These are phyloP conservation scores for Oreochromis spilurus DNA, from an alignment of 2,113 vertebrate genomes.

Conservation along the genomic window DNA sequence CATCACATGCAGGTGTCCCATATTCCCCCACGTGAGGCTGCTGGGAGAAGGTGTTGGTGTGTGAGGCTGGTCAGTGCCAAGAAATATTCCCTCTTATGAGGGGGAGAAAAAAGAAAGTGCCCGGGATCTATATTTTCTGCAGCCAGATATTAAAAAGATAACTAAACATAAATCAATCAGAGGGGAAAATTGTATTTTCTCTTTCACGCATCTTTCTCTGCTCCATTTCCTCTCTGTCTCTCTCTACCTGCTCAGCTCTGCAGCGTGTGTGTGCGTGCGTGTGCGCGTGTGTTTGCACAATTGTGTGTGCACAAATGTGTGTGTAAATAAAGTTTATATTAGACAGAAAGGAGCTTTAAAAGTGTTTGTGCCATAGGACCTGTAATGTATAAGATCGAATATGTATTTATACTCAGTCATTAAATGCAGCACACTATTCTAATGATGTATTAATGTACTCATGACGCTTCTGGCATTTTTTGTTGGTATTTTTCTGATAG, in stretches of 20 bases:
- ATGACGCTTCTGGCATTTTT: slow-evolving; percentile 43
- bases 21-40: slow-evolving; percentile 17
- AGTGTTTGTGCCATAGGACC: slow-evolving; percentile 50
- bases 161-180: slow-evolving; percentile 40
- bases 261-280: neutral
- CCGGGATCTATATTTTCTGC: slow-evolving; percentile 18
- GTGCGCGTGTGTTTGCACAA: neutral
- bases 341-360: slow-evolving; percentile 50
- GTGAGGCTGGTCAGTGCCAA: neutral
- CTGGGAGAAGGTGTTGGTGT: neutral
- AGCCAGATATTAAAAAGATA: slow-evolving; percentile 59
- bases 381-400: slow-evolving; percentile 45
- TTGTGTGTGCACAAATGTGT: neutral
- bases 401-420: slow-evolving; percentile 54
- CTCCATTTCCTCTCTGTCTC: slow-evolving; percentile 27
- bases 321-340: slow-evolving; percentile 26
- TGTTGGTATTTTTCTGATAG: slow-evolving; percentile 52
- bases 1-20: slow-evolving; percentile 38
- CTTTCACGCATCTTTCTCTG: neutral
- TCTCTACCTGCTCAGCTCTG: slow-evolving; percentile 16
- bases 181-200: slow-evolving; percentile 24
- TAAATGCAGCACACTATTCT: slow-evolving; percentile 62
- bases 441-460: slow-evolving; percentile 56
- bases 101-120: neutral
- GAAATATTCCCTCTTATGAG: slow-evolving; percentile 8